Base-by-base conservation (phyloP, 2,888 invertebrate genomes). In the Ormyrus rosae region DNA sequence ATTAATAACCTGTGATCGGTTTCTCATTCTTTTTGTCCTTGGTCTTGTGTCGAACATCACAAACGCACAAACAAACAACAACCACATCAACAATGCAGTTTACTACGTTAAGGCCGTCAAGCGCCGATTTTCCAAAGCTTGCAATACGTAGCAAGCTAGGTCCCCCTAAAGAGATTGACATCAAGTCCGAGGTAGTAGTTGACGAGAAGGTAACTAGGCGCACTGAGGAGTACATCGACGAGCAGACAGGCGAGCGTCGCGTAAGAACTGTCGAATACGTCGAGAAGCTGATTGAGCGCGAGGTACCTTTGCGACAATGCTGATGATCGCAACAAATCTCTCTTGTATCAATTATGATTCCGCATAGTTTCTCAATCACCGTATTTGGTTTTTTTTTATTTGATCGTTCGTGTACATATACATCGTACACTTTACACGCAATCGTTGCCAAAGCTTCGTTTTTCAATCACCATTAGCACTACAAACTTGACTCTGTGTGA, bases 241-340 rank as follows among this genome's bases (percentile, higher is more conserved):
- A 96, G 87, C 92, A 93, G 87, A 96, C 96, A 86, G 97, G 97
- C 89, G 95, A 96, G 91, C 94, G 94, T 91, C 95, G 95, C 92
- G 95, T 97, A 91, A 94, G 97, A 92, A 97, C 97, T 88, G 95
- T 97, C 92, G 96, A 97, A 93, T 96, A 96, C 93, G 96, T 97
- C 92, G 97, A 97, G 94, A 97, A 97, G 94, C 95, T 96, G 92
- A 96, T 97, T 93, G 97, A 97, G 93, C 96, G 96, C 94, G 97
- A 97, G 97, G 97, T 97, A 96, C 78, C 72, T 34, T 68, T 53
- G 51, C 45, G 46, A 61, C 56, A 61, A 81, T 86, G 81, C 78
- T 81, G 71, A 58, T 65, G 67, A 67, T 13, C 69, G 45, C 61
- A 50, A 53, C 46, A n/a, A 63, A 34, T 68, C 19, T n/a, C 65